These are phyloP conservation scores for Sclerodermus sp. DNA, from an alignment of 2,888 invertebrate species.

Conservation along the genomic window DNA sequence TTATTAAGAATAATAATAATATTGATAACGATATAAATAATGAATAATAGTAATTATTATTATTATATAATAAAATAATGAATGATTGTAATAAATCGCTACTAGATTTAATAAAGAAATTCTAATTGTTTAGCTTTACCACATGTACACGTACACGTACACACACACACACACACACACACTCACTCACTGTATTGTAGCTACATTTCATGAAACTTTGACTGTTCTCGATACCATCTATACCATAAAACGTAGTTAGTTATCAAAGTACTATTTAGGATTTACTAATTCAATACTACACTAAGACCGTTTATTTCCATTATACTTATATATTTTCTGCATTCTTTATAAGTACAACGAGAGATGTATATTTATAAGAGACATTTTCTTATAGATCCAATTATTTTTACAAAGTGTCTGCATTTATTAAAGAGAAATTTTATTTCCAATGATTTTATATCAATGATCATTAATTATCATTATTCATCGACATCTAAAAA, in stretches of 20 bases:
- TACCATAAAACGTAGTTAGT: slow-evolving; percentile 30
- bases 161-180: too few relatives aligned
- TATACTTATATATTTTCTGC: slow-evolving; percentile 28
- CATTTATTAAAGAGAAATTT: too few relatives aligned
- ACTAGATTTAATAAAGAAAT: neutral
- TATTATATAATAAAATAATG: too few relatives aligned
- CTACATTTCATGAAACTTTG: slow-evolving; percentile 12
- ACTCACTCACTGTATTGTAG: too few relatives aligned
- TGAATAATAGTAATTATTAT: neutral
- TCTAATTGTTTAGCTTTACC: neutral
- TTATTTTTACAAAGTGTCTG: too few relatives aligned
- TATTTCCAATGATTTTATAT: too few relatives aligned
- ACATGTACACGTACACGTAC: slow-evolving; percentile 4
- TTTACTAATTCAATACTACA: slow-evolving; percentile 48
- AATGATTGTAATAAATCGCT: neutral
- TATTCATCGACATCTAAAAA: too few relatives aligned
- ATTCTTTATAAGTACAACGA: slow-evolving; percentile 35
- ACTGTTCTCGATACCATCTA: slow-evolving; percentile 21
- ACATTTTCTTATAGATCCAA: too few relatives aligned
- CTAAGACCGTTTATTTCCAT: slow-evolving; percentile 45
- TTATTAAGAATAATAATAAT: slow-evolving; percentile 1
- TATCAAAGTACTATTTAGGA: slow-evolving; percentile 48
- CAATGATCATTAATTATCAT: too few relatives aligned
- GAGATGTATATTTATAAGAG: slow-evolving; percentile 4
- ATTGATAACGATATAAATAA: too few relatives aligned